Conservation (phyloP, 2,797 vertebrate genomes). For the Acomys russatus region DNA sequence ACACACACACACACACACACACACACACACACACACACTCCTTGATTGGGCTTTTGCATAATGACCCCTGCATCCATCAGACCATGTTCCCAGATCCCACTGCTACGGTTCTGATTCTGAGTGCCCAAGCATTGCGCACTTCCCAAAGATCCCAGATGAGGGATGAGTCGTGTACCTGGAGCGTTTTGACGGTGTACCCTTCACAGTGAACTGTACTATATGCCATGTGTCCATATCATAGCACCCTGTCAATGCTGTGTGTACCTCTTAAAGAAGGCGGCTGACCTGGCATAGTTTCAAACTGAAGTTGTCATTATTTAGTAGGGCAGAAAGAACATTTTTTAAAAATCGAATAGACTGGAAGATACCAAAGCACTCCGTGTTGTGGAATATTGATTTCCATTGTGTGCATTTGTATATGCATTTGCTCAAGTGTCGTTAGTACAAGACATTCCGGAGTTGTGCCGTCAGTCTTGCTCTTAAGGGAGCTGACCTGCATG, state of each 20-base stretch:
- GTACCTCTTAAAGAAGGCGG: not conserved
- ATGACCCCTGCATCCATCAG: not conserved
- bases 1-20: not conserved
- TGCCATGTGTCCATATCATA: not conserved
- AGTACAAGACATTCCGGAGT: not conserved
- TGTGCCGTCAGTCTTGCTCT: not conserved
- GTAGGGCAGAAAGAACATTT: not conserved
- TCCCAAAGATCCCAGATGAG: conserved; percentile 6
- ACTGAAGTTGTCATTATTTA: not conserved
- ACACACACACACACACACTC: too few relatives aligned
- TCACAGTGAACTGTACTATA: not conserved
- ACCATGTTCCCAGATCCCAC: not conserved
- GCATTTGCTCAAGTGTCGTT: not conserved
- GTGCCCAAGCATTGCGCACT: not conserved
- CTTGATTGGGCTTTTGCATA: not conserved
- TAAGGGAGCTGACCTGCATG: not conserved
- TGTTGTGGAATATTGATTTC: not conserved
- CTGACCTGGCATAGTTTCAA: not conserved
- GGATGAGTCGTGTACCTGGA: not conserved
- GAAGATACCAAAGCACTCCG: not conserved
- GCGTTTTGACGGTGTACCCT: not conserved
- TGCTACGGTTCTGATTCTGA: not conserved
- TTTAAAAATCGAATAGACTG: conserved; percentile 3
- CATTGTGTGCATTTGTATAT: not conserved
- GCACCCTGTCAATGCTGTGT: not conserved